Evolutionary conservation across 2,797 vertebrate genomes (phyloP), one percentile per base, ranked within the genome.

Genomic region (Catamblyrhynchus diadema): DNA sequence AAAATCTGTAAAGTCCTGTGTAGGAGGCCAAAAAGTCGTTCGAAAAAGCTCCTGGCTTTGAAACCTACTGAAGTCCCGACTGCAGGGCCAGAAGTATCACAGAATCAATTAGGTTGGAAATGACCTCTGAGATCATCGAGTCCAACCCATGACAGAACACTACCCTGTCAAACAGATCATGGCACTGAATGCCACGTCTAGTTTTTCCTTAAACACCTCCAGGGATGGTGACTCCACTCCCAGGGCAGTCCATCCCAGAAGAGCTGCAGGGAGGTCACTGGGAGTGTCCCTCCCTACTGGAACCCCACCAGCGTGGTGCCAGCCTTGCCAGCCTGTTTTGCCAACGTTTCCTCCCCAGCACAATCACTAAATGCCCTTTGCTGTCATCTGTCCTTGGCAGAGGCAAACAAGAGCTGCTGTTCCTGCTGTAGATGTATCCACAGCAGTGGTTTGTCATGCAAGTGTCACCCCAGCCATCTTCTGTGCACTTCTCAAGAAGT

Each of bases 401-500:
- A 71, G 42, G 39, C 61, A 65, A 85, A 51, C 64, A 4, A 0
- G 13, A 73, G 71, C 54, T 74, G 50, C 30, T 75, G 16, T 35
- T 75, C 53, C 45, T 21, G 42, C 39, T 27, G 28, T 24, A 48
- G 59, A 30, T 32, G 28, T 33, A 21, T 10, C 30, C 12, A 32
- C 17, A 61, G 64, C 27, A 8, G 8, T 1, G 20, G 14, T 45
- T 78, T 13, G 3, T 81, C 66, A 33, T 1, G 1, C 17, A 10
- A n/a, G 45, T 3, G 16, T 47, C 71, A 14, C 10, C n/a, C 22
- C 32, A 25, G 71, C 33, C 50, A 30, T 24, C 20, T 50, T 51
- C 66, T 12, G 3, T 20, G 45, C 30, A 1, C 0, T 28, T 6
- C n/a, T 65, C 1, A 0, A 4, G 1, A 54, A 66, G 64, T 4